phyloP scores from a whole-genome alignment of 1,140 invertebrate genomes.

The Drosophila sulfurigaster region DNA sequence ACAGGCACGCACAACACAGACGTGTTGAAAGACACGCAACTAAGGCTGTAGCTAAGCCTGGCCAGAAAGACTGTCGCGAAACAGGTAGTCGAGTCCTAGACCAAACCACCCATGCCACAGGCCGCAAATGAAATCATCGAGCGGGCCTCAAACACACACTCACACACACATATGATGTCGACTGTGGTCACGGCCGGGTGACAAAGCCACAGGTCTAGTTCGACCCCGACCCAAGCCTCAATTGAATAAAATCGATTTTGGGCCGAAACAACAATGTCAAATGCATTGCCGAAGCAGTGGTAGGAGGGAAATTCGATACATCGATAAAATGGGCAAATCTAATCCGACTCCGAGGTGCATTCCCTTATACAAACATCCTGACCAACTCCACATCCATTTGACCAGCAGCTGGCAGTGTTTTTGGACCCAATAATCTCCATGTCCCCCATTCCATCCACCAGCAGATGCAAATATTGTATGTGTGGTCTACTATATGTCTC shows the following conservation, averaged over 20 bases:
- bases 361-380: slow-evolving; percentile 37
- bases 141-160: slow-evolving; percentile 24
- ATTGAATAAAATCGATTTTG: slow-evolving; percentile 73
- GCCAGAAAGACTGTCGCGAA: slow-evolving; percentile 1
- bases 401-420: background rate
- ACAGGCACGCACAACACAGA: slow-evolving; percentile 21
- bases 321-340: slow-evolving; percentile 31
- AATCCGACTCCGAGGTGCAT: slow-evolving; percentile 26
- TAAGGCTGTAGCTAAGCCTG: slow-evolving; percentile 4
- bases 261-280: slow-evolving; percentile 29
- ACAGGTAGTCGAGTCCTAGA: slow-evolving; percentile 47
- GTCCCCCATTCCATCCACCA: background rate
- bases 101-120: slow-evolving; percentile 27
- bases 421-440: slow-evolving; percentile 8
- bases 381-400: slow-evolving; percentile 5
- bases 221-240: slow-evolving; percentile 16
- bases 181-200: slow-evolving; percentile 73
- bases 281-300: slow-evolving; percentile 18
- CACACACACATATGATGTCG: slow-evolving; percentile 18
- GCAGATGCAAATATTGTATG: slow-evolving; percentile 56
- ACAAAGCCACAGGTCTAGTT: slow-evolving; percentile 55
- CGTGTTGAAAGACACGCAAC: slow-evolving; percentile 46
- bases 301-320: slow-evolving; percentile 36
- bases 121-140: slow-evolving; percentile 78
- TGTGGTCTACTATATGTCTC: slow-evolving; percentile 9